Percentiles rank a stretch among this genome's conserved stretches.
Conservation (phyloP, 1,140 invertebrate species). For the Myzus persicae region DNA sequence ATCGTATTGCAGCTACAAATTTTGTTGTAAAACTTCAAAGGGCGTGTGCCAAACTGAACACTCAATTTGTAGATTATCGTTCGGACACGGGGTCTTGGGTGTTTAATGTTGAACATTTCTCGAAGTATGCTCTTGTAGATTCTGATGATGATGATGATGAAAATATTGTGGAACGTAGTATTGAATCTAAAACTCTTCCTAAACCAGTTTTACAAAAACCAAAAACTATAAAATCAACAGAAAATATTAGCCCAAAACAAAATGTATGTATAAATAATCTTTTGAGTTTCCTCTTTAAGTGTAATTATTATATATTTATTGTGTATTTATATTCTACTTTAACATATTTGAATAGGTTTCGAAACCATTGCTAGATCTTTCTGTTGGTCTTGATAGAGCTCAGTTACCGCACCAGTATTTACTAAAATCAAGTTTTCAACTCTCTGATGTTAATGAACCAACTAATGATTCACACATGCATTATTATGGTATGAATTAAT, state of each 20-base stretch:
- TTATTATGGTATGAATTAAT: slow-evolving; percentile 46
- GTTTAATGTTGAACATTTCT: slow-evolving; percentile 93
- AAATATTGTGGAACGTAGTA: slow-evolving; percentile 62
- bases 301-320: neutral
- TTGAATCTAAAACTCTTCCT: slow-evolving; percentile 64
- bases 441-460: neutral
- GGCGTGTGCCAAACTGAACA: slow-evolving; percentile 85
- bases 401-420: slow-evolving; percentile 42
- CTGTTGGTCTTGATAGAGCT: slow-evolving; percentile 54
- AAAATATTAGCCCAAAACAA: slow-evolving; percentile 39
- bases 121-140: slow-evolving; percentile 93
- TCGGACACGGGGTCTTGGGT: slow-evolving; percentile 97
- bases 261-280: slow-evolving; percentile 4
- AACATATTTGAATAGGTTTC: neutral
- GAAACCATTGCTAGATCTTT: slow-evolving; percentile 49
- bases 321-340: neutral
- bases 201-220: slow-evolving; percentile 61
- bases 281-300: neutral
- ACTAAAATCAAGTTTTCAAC: slow-evolving; percentile 35
- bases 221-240: slow-evolving; percentile 15
- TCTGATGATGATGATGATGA: slow-evolving; percentile 81
- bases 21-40: slow-evolving; percentile 87
- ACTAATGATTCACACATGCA: slow-evolving; percentile 32
- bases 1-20: slow-evolving; percentile 80
- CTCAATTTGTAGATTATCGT: slow-evolving; percentile 92